Evolutionary conservation across 2,888 invertebrate genomes (phyloP), one percentile per base, ranked within the genome.

Genomic region (Rhyacophila evoluta): DNA sequence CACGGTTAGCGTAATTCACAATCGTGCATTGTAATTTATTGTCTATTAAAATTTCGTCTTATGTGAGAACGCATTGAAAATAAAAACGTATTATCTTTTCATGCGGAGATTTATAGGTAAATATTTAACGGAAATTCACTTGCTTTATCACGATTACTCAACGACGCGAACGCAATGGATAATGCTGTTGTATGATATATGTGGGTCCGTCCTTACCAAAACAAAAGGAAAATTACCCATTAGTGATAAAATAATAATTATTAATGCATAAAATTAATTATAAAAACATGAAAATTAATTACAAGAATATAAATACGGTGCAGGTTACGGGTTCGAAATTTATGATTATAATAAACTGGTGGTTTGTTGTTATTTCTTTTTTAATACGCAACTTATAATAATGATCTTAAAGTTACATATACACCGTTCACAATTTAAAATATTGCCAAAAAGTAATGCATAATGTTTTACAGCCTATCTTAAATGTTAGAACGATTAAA

Each of bases 1-100:
- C 36, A 36, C 29, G 71, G 33, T 12, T 4, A 36, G 37, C 15
- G 71, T 71, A 71, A 71, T 36, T 25, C 71, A 36, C 36, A 37
- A 37, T 71, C 36, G 36, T 71, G 71, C 4, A n/a, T 71, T 71
- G 55, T 71, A 36, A 71, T 71, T 71, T 71, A 71, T 71, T 36
- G 36, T 71, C 71, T 37, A 25, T 37, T 27, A 71, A 71, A n/a
- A 71, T 69, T 69, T 33, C 11, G 69, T 69, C 69, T 69, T 29
- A 29, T 36, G 36, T 29, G 36, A 71, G 71, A 71, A 71, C 71
- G 69, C 69, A 69, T 69, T 29, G 33, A 69, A 69, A 29, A 33
- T 69, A 69, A 69, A 69, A 69, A 55, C 55, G 55, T 8, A 55
- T 55, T 55, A 55, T 55, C 55, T 55, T 55, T 55, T 55, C 55